Conservation (phyloP, 1,140 invertebrate species). For the Leptopilina boulardi region DNA sequence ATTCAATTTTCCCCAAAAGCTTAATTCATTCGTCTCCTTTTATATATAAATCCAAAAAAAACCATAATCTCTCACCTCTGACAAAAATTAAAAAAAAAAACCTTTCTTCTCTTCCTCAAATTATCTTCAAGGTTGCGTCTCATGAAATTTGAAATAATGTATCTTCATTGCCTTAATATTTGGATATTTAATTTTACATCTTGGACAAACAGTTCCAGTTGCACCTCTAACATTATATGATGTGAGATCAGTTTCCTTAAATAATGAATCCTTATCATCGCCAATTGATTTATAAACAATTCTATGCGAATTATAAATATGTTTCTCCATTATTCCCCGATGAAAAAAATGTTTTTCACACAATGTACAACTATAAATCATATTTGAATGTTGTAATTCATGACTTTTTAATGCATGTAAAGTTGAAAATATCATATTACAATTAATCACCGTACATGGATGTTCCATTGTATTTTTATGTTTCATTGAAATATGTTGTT, state of each 20-base stretch:
- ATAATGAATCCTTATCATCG: constrained; percentile 53
- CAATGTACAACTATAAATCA: constrained; percentile 66
- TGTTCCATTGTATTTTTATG: constrained; percentile 62
- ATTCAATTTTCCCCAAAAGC: too few species aligned
- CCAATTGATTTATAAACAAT: constrained; percentile 52
- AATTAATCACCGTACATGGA: constrained; percentile 53
- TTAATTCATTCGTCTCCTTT: too few species aligned
- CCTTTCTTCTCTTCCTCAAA: background rate
- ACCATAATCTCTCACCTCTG: background rate
- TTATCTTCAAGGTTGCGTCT: constrained; percentile 31
- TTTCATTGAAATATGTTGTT: constrained; percentile 77
- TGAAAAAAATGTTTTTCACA: constrained; percentile 68
- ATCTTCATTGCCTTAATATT: constrained; percentile 73
- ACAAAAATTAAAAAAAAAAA: too few species aligned
- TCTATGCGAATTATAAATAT: constrained; percentile 66
- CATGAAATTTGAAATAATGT: constrained; percentile 72
- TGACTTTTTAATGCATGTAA: constrained; percentile 52
- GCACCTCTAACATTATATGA: constrained; percentile 64
- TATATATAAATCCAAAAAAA: too few species aligned
- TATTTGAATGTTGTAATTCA: constrained; percentile 58
- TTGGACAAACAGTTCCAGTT: constrained; percentile 62
- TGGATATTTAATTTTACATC: constrained; percentile 71
- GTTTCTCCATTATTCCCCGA: constrained; percentile 58
- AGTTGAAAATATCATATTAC: constrained; percentile 57
- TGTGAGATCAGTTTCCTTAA: constrained; percentile 63